These are phyloP conservation scores for Apodemus speciosus DNA, from an alignment of 2,113 vertebrate species.

Conservation along the genomic window DNA sequence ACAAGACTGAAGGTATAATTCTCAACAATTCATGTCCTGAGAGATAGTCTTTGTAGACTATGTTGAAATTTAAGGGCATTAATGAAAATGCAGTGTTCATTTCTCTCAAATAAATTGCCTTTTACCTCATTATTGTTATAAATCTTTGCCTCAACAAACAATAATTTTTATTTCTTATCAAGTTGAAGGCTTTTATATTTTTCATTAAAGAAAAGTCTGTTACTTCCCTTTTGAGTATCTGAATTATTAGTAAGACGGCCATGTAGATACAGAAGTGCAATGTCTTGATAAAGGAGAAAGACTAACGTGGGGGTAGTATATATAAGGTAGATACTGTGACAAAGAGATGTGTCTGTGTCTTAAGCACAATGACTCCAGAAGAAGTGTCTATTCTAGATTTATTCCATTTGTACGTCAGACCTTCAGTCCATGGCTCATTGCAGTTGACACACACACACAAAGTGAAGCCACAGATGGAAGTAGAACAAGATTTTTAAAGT, in stretches of 20 bases:
- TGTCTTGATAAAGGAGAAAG: too few species aligned
- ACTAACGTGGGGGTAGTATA: too few species aligned
- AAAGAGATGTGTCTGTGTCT: background rate
- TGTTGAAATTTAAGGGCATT: conserved; percentile 9
- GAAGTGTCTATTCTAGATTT: background rate
- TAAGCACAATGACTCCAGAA: background rate
- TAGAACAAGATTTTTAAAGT: background rate
- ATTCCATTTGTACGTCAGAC: background rate
- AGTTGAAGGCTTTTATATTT: background rate
- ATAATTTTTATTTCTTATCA: background rate
- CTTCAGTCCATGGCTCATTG: background rate
- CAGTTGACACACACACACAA: background rate
- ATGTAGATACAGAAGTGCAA: background rate
- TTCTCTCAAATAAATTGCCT: background rate
- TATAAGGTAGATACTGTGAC: background rate
- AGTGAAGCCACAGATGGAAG: background rate
- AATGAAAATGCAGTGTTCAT: background rate
- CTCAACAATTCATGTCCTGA: background rate
- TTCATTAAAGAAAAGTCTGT: background rate
- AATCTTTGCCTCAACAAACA: background rate
- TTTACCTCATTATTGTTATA: background rate
- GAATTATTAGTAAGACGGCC: background rate
- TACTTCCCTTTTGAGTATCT: background rate
- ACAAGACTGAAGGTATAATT: background rate
- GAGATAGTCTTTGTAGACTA: background rate